These are phyloP conservation scores for Epicauta chinensis DNA, from an alignment of 1,140 invertebrate genomes.

Conservation along the genomic window DNA sequence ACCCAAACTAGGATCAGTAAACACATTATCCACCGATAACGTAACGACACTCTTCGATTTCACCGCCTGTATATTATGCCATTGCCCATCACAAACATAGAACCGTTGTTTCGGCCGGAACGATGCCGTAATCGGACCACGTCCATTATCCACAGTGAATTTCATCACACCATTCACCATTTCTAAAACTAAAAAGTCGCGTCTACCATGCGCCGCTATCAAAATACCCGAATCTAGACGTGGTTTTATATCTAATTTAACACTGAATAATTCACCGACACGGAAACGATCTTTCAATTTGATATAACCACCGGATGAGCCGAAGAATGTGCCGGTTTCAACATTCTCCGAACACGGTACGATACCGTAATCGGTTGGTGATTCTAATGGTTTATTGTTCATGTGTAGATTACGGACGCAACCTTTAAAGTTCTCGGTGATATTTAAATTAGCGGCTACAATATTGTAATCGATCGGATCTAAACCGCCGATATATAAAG, in stretches of 20 bases:
- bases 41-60: slow-evolving; percentile 80
- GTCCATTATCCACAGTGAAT: slow-evolving; percentile 80
- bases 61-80: slow-evolving; percentile 81
- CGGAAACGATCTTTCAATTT: slow-evolving; percentile 39
- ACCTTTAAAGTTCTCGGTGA: slow-evolving; percentile 63
- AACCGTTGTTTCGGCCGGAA: slow-evolving; percentile 65
- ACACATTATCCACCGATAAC: slow-evolving; percentile 71
- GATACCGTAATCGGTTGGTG: slow-evolving; percentile 52
- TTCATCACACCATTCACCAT: slow-evolving; percentile 77
- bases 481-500: slow-evolving; percentile 74
- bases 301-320: slow-evolving; percentile 47
- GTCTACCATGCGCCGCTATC: slow-evolving; percentile 71
- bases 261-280: slow-evolving; percentile 70
- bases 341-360: slow-evolving; percentile 74
- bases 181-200: slow-evolving; percentile 81
- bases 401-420: slow-evolving; percentile 78
- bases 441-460: not conserved
- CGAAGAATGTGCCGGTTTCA: slow-evolving; percentile 88
- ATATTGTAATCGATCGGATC: slow-evolving; percentile 27
- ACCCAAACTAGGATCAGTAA: slow-evolving; percentile 61
- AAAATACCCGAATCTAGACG: slow-evolving; percentile 74
- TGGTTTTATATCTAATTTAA: slow-evolving; percentile 84
- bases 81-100: slow-evolving; percentile 88
- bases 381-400: slow-evolving; percentile 59
- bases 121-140: slow-evolving; percentile 67